These are phyloP conservation scores for Cryptosula pallasiana DNA, from an alignment of 2,888 invertebrate genomes.

Conservation along the genomic window DNA sequence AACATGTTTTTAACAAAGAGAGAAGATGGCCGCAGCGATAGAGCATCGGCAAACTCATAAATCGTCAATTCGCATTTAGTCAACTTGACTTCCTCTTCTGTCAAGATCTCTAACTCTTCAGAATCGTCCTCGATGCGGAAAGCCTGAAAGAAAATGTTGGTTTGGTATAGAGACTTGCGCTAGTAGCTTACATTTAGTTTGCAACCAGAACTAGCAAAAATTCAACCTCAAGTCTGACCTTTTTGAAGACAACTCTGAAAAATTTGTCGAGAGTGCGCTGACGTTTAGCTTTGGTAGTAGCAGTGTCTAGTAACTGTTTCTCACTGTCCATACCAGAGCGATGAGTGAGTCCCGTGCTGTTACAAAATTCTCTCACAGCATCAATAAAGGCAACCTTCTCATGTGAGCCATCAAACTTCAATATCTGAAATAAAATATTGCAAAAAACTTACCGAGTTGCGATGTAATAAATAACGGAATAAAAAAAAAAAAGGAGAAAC, in stretches of 20 bases:
- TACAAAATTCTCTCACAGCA: slow-evolving; percentile 52
- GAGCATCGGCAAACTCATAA: slow-evolving; percentile 58
- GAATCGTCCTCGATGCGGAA: slow-evolving; percentile 33
- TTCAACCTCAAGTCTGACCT: slow-evolving; percentile 48
- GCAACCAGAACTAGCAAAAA: too few species aligned
- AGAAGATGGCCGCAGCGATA: slow-evolving; percentile 59
- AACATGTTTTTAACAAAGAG: slow-evolving; percentile 62
- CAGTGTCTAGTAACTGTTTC: slow-evolving; percentile 43
- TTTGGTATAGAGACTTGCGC: too few species aligned
- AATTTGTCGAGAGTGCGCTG: slow-evolving; percentile 58
- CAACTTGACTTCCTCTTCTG: slow-evolving; percentile 51
- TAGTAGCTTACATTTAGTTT: too few species aligned
- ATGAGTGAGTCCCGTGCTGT: slow-evolving; percentile 32
- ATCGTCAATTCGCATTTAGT: slow-evolving; percentile 58
- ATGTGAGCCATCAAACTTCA: slow-evolving; percentile 55
- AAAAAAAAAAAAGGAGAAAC: too few species aligned
- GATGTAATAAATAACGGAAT: too few species aligned
- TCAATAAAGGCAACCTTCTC: slow-evolving; percentile 52
- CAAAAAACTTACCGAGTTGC: too few species aligned
- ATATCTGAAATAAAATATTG: slow-evolving; percentile 51
- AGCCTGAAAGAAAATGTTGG: slow-evolving; percentile 31
- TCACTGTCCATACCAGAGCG: slow-evolving; percentile 30
- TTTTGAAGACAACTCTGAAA: slow-evolving; percentile 59
- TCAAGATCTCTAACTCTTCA: slow-evolving; percentile 28
- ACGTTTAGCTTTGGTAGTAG: slow-evolving; percentile 56